These are phyloP conservation scores for Strix occidentalis DNA, from an alignment of 2,797 vertebrate species.

Conservation along the genomic window DNA sequence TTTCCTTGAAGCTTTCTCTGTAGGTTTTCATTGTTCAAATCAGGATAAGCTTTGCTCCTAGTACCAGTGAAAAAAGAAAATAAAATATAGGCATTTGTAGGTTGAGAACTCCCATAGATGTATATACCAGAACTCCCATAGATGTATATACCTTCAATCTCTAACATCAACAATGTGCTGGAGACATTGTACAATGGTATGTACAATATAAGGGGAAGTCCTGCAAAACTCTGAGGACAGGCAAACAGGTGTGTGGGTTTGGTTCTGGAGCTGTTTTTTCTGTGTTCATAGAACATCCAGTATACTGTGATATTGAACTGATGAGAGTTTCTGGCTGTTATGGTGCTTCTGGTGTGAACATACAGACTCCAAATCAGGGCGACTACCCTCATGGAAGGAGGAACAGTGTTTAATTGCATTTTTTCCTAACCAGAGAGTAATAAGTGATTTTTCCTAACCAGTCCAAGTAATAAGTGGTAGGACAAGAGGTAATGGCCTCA, in stretches of 20 bases:
- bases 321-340: background rate
- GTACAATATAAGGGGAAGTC: background rate
- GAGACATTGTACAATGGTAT: background rate
- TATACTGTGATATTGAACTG: background rate
- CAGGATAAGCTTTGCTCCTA: background rate
- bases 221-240: background rate
- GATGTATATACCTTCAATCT: background rate
- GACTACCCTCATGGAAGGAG: background rate
- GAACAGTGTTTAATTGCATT: background rate
- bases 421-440: background rate
- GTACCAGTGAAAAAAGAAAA: background rate
- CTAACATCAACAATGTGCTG: background rate
- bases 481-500: too few species aligned
- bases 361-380: background rate
- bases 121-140: background rate
- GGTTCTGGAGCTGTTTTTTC: too few species aligned
- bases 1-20: constrained; percentile 10
- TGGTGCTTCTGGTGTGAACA: background rate
- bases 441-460: too few species aligned
- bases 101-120: background rate
- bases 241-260: background rate
- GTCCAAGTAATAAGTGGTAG: too few species aligned
- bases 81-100: background rate
- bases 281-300: background rate
- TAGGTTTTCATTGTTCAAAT: constrained; percentile 18